Base-by-base conservation (phyloP, 2,797 vertebrate species). In the Phoeniculus purpureus region DNA sequence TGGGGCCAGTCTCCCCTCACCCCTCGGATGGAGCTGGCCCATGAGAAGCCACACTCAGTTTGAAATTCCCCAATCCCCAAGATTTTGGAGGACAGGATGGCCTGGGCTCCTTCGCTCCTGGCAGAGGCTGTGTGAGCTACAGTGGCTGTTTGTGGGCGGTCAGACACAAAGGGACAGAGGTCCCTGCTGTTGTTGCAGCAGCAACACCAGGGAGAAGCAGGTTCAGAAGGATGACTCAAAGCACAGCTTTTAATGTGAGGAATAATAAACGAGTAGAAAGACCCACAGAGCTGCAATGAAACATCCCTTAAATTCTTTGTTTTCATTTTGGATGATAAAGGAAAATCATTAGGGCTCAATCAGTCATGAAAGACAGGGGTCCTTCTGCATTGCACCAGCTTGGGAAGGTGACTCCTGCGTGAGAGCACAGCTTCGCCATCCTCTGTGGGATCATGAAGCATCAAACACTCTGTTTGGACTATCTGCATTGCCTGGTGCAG, bases 281-380 rank as follows among this genome's bases (percentile, higher is more conserved):
- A 79, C 54, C 32, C 87, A 61, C 29, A 64, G 88, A 0, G 6
- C 66, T 0, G 0, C 81, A 89, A 81, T 86, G 93, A 95, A 95
- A 88, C 56, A 82, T 78, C 74, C 77, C 31, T 94, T 73, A 72
- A 85, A 81, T 79, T 71, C 37, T 93, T 87, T 92, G 91, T 89
- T 92, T 92, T 88, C 27, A 13, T 93, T 89, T 90, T 4, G 12
- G 37, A 37, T 37, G 37, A 92, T 94, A 94, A 94, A 91, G 88
- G 65, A 80, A 95, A 95, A 84, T 74, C 83, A 74, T 94, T 88
- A 87, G 73, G 70, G 67, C 70, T 92, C 91, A 87, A 78, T 94
- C 91, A 85, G 75, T 81, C 81, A 84, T 22, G 40, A 89, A 89
- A 89, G 80, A 71, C 27, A 58, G 68, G 73, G 61, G 21, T 76